These are phyloP conservation scores for Oligia fasciuncula DNA, from an alignment of 2,888 invertebrate species.

Conservation along the genomic window DNA sequence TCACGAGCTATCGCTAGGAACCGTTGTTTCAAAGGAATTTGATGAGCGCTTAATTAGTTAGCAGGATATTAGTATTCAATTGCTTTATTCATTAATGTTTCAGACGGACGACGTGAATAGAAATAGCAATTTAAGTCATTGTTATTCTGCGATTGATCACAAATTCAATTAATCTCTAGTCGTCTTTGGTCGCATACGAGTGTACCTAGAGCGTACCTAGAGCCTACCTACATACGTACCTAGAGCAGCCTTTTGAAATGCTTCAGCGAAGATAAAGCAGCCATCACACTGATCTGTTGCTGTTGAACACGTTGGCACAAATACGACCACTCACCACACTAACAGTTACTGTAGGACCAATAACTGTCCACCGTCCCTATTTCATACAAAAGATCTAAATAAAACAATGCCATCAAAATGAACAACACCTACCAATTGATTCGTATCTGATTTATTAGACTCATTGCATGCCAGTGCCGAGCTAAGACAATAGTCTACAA, in stretches of 20 bases:
- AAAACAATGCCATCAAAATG: constrained; percentile 11
- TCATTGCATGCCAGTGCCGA: neutral
- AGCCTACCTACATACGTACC: no score
- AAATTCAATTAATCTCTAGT: neutral
- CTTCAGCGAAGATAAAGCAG: neutral
- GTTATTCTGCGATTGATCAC: constrained; percentile 16
- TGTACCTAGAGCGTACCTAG: neutral
- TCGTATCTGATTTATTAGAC: constrained; percentile 9
- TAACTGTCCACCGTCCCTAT: neutral
- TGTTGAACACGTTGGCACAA: no score
- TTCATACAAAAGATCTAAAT: neutral
- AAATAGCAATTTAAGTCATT: constrained; percentile 28
- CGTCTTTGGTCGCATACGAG: neutral
- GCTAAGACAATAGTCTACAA: constrained; percentile 16
- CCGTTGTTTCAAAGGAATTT: constrained; percentile 35
- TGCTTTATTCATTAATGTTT: constrained; percentile 35
- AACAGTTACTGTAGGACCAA: neutral
- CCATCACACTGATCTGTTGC: neutral
- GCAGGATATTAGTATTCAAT: neutral
- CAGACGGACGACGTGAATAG: neutral
- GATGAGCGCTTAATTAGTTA: constrained; percentile 24
- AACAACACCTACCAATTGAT: constrained; percentile 4
- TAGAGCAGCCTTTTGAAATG: neutral
- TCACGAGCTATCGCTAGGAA: neutral
- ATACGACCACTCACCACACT: neutral